phyloP scores from a whole-genome alignment of 2,113 vertebrate genomes.

The Chamaetylas fuelleborni region DNA sequence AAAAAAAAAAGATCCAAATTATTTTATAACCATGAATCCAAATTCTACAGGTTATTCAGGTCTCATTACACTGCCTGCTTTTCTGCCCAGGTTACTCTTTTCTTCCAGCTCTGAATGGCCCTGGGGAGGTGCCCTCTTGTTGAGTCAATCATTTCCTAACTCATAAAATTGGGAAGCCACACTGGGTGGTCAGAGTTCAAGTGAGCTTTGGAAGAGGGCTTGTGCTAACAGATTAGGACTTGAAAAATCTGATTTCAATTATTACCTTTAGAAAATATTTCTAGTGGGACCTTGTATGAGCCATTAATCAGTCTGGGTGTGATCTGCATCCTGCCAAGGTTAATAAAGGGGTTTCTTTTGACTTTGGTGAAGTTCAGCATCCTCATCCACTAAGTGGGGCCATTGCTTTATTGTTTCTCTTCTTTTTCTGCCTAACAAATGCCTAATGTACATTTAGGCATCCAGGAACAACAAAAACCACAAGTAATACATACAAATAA shows the following conservation, averaged over 20 bases:
- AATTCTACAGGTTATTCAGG: neutral
- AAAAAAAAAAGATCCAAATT: neutral
- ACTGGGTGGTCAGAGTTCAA: neutral
- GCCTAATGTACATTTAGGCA: neutral
- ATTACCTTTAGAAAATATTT: neutral
- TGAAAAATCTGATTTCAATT: neutral
- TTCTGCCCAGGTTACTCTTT: rapidly evolving
- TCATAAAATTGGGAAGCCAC: neutral
- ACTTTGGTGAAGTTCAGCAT: neutral
- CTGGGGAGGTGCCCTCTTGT: neutral
- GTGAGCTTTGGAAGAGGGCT: neutral
- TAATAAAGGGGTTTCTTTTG: neutral
- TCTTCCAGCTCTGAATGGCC: neutral
- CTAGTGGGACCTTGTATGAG: neutral
- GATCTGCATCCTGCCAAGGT: neutral
- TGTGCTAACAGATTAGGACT: neutral
- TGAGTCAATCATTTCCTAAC: neutral
- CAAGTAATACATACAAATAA: neutral
- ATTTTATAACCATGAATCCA: neutral
- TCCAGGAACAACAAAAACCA: rapidly evolving
- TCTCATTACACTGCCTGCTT: neutral
- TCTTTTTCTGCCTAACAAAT: neutral
- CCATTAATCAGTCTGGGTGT: neutral
- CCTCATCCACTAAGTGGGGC: too few relatives aligned
- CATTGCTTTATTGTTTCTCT: neutral